Base-by-base conservation (phyloP, 2,888 invertebrate genomes). In the Pammene fasciana region DNA sequence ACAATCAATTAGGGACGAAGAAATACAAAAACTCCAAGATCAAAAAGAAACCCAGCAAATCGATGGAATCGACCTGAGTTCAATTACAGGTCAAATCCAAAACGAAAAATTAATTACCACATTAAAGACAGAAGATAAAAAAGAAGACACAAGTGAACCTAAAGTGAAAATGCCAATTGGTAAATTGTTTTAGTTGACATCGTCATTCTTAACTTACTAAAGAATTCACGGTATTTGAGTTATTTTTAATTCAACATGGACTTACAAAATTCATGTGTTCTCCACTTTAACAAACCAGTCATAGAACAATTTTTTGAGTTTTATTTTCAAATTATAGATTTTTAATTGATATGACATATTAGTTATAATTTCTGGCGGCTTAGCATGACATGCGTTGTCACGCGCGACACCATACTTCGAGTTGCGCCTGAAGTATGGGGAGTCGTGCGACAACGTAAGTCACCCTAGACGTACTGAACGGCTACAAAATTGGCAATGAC, bases 121-220 rank as follows among this genome's bases (percentile, higher is more conserved):
- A 10, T 18, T n/a, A 46, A 45, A 52, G 34, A 14, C n/a, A 4
- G 16, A 52, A 38, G 13, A 41, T 34, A 5, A 41, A 10, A 38
- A 55, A 38, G 38, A 14, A 43, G 56, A 50, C 16, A 48, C n/a
- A 11, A 7, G 45, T 36, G 52, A 52, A 50, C 1, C 16, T 45
- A 16, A 65, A 59, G 46, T 70, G 65, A 65, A 65, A 54, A 65
- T 41, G 10, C 46, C 65, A 54, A 41, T 70, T 65, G 70, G 70
- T 70, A 70, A 70, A 65, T 48, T 34, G 10, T 36, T 60, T 48
- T 55, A n/a, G 6, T 41, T 62, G 41, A 13, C 41, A 62, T 18
- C 62, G n/a, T 41, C 18, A 50, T 18, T 18, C 26, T 62, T 62
- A 62, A 62, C 41, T 5, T 16, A 52, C 62, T 62, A 62, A 62